phyloP scores from a whole-genome alignment of 1,140 invertebrate genomes.

The Scaptomyza graminum region DNA sequence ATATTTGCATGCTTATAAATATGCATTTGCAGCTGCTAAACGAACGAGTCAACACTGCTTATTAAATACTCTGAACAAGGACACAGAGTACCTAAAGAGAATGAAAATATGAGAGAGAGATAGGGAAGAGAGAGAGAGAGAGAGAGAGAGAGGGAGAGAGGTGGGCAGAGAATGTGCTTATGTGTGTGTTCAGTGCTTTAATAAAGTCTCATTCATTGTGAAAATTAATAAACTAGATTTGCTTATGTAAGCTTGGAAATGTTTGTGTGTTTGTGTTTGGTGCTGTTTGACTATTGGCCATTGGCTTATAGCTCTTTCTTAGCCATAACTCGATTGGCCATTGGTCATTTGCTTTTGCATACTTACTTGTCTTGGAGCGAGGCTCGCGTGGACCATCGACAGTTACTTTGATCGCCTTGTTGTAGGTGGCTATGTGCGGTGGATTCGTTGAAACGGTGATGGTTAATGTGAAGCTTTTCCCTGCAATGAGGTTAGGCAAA shows the following conservation, averaged over 20 bases:
- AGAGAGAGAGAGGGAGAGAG: neutral
- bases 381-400: conserved; percentile 99
- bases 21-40: conserved; percentile 52
- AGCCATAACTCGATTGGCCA: neutral
- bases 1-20: conserved; percentile 84
- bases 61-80: conserved; percentile 17
- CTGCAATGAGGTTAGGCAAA: conserved; percentile 86
- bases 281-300: conserved; percentile 4
- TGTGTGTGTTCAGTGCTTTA: conserved; percentile 15
- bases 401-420: conserved; percentile 99
- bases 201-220: conserved; percentile 28
- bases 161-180: too few species aligned
- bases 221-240: conserved; percentile 67
- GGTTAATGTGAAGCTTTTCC: conserved; percentile 98
- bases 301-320: neutral
- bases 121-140: neutral
- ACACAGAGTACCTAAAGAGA: neutral
- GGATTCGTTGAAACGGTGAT: conserved; percentile 97
- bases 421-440: conserved; percentile 98
- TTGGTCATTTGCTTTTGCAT: conserved; percentile 54
- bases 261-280: conserved; percentile 17
- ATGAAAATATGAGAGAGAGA: neutral
- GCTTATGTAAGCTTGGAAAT: neutral
- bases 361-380: conserved; percentile 98
- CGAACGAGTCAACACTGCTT: conserved; percentile 16